Percentiles rank a stretch among this genome's conserved stretches.
Conservation (phyloP, 2,888 invertebrate genomes). For the Heliothis peltigera region DNA sequence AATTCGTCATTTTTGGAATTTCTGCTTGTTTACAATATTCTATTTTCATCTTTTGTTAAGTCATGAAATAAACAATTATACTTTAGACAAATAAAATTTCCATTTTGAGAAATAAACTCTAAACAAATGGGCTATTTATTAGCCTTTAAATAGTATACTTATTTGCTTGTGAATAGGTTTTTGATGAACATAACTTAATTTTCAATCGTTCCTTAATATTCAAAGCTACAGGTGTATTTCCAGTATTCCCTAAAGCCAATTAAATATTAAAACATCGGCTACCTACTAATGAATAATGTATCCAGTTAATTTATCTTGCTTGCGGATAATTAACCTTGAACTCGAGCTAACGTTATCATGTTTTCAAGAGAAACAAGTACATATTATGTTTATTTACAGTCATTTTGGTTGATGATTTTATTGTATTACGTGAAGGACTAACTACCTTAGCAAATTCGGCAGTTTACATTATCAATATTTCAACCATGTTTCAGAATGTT, state of each 20-base stretch:
- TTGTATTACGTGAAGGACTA: neutral
- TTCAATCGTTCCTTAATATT: conserved; percentile 16
- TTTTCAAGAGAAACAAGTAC: conserved; percentile 32
- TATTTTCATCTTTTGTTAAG: conserved; percentile 14
- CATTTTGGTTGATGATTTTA: conserved; percentile 33
- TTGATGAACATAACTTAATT: conserved; percentile 22
- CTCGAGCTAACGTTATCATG: conserved; percentile 46
- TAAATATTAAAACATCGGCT: conserved; percentile 23
- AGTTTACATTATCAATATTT: neutral
- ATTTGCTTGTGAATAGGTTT: conserved; percentile 10
- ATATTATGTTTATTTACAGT: conserved; percentile 53
- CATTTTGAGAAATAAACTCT: neutral
- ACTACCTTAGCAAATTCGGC: neutral
- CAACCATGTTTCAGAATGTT: neutral
- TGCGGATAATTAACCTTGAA: conserved; percentile 54
- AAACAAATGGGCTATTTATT: neutral
- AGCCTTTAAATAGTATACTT: neutral
- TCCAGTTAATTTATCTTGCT: conserved; percentile 38
- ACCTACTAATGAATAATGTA: conserved; percentile 23
- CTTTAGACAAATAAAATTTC: neutral
- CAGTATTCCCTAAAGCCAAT: conserved; percentile 15
- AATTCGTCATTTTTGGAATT: conserved; percentile 21
- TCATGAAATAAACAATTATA: neutral
- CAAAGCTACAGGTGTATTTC: conserved; percentile 5
- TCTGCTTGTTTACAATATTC: conserved; percentile 15